Percentiles rank a stretch among this genome's conserved stretches.
Conservation (phyloP, 2,888 invertebrate species). For the Macaria notata region DNA sequence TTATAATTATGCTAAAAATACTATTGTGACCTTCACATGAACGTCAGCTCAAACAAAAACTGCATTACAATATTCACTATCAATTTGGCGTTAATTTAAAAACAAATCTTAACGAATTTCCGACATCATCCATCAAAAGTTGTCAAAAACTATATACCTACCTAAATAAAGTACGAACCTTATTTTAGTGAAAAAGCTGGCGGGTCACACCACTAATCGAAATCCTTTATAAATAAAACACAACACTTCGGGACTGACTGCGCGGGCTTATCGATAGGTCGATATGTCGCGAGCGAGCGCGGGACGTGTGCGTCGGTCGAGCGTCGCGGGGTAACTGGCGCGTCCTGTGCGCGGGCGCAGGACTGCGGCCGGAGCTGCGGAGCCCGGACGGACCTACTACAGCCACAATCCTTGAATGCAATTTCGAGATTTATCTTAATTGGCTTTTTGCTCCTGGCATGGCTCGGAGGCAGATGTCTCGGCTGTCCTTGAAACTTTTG, state of each 20-base stretch:
- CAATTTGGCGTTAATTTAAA: conserved; percentile 6
- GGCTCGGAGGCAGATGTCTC: conserved; percentile 23
- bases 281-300: conserved; percentile 43
- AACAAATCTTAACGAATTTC: conserved; percentile 13
- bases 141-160: not conserved
- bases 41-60: conserved; percentile 30
- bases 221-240: conserved; percentile 50
- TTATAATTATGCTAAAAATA: conserved; percentile 3
- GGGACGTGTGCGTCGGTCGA: conserved; percentile 35
- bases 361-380: conserved; percentile 35
- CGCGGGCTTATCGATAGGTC: conserved; percentile 48
- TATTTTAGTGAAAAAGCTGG: conserved; percentile 50
- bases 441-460: conserved; percentile 30
- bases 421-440: conserved; percentile 66
- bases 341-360: conserved; percentile 50
- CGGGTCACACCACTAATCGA: conserved; percentile 50
- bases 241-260: conserved; percentile 54
- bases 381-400: not conserved
- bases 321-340: conserved; percentile 53
- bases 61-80: conserved; percentile 6
- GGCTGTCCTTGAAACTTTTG: conserved; percentile 24
- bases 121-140: conserved; percentile 26
- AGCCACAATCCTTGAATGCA: conserved; percentile 49
- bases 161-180: conserved; percentile 45
- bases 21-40: conserved; percentile 27